Evolutionary conservation across 2,888 invertebrate genomes (phyloP).

Genomic region (Colostygia pectinataria): DNA sequence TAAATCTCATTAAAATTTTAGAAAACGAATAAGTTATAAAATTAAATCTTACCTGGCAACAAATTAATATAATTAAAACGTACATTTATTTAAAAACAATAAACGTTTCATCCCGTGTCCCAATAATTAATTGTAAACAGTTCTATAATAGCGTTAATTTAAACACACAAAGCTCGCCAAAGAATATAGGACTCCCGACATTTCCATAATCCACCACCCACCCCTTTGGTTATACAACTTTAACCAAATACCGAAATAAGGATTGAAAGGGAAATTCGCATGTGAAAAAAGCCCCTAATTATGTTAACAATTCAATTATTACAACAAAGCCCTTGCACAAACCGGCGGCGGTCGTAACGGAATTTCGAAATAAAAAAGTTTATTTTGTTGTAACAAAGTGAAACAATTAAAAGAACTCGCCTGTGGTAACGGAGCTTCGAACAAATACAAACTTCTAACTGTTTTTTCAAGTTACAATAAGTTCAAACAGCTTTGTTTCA

Average conservation of each 20-base stretch:
- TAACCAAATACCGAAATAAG: slow-evolving; percentile 14
- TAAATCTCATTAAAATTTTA: too few relatives aligned
- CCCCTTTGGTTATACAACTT: slow-evolving; percentile 1
- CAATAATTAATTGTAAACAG: slow-evolving; percentile 2
- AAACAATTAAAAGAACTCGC: not conserved
- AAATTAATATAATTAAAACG: too few relatives aligned
- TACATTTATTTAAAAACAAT: too few relatives aligned
- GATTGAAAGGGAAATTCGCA: slow-evolving; percentile 23
- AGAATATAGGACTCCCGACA: not conserved
- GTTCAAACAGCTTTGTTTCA: too few relatives aligned
- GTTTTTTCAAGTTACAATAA: not conserved
- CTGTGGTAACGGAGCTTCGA: not conserved
- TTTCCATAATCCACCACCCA: slow-evolving; percentile 1
- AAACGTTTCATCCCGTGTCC: too few relatives aligned
- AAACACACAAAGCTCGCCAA: slow-evolving; percentile 7
- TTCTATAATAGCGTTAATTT: not conserved
- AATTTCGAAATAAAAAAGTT: slow-evolving; percentile 9
- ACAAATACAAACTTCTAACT: not conserved
- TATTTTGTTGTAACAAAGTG: not conserved
- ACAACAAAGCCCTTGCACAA: slow-evolving; percentile 24
- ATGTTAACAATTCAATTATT: slow-evolving; percentile 33
- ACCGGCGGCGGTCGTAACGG: slow-evolving; percentile 9
- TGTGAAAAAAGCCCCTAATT: slow-evolving; percentile 26
- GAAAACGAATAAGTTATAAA: too few relatives aligned
- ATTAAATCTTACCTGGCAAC: too few relatives aligned